These are phyloP conservation scores for Eurois occulta DNA, from an alignment of 2,888 invertebrate genomes.

Conservation along the genomic window DNA sequence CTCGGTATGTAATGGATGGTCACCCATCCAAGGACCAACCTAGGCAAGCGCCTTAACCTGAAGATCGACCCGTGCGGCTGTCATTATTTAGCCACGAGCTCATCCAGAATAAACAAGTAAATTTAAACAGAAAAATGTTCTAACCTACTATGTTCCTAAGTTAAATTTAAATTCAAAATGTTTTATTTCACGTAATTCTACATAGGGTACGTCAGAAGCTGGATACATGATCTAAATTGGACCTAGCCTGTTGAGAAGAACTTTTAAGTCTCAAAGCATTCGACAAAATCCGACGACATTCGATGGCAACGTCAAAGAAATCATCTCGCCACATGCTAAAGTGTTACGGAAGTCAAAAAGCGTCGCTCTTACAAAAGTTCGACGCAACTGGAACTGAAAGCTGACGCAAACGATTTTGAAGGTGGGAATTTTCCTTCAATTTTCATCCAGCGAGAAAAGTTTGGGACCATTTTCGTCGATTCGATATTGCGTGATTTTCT, in stretches of 20 bases:
- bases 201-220: neutral
- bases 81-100: neutral
- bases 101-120: neutral
- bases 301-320: conserved; percentile 12
- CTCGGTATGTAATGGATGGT: too few species aligned
- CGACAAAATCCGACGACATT: neutral
- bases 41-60: neutral
- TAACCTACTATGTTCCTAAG: too few species aligned
- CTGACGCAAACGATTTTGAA: conserved; percentile 12
- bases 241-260: neutral
- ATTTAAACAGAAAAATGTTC: neutral
- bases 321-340: conserved; percentile 12
- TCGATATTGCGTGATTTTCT: conserved; percentile 18
- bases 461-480: conserved; percentile 8
- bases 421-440: conserved; percentile 19
- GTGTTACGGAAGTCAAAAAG: conserved; percentile 11
- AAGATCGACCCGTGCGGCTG: neutral
- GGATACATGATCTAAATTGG: neutral
- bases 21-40: neutral
- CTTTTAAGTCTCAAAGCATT: neutral
- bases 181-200: neutral
- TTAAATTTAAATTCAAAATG: too few species aligned
- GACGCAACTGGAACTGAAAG: conserved; percentile 23
- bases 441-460: conserved; percentile 11
- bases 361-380: conserved; percentile 14